phyloP scores from a whole-genome alignment of 1,140 invertebrate genomes.

The Aricia agestis region DNA sequence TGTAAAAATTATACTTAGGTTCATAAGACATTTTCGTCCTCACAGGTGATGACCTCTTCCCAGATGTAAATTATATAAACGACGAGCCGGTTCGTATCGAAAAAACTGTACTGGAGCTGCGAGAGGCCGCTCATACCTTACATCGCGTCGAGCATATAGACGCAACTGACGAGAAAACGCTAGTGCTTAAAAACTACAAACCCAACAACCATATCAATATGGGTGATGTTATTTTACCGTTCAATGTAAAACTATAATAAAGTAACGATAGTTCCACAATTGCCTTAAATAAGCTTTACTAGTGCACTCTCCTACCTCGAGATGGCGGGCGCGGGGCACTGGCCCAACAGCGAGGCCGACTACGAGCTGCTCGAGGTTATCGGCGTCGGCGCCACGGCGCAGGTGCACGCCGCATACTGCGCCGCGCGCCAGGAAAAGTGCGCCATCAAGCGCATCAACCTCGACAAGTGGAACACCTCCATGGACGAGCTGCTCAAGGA shows the following conservation, averaged over 20 bases:
- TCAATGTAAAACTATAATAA: slow-evolving; percentile 33
- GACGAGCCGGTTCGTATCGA: slow-evolving; percentile 32
- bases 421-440: slow-evolving; percentile 96
- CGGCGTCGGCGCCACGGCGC: slow-evolving; percentile 94
- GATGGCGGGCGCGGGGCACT: slow-evolving; percentile 74
- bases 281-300: slow-evolving; percentile 51
- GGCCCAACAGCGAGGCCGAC: slow-evolving; percentile 96
- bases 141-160: slow-evolving; percentile 45
- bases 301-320: slow-evolving; percentile 25
- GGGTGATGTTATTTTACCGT: slow-evolving; percentile 41
- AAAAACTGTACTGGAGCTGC: slow-evolving; percentile 47
- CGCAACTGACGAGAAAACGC: slow-evolving; percentile 19
- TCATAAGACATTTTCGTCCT: slow-evolving; percentile 22
- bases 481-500: slow-evolving; percentile 99
- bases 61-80: slow-evolving; percentile 53
- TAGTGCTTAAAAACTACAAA: slow-evolving; percentile 50
- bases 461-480: slow-evolving; percentile 99
- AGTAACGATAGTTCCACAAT: slow-evolving; percentile 28
- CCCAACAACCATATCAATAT: slow-evolving; percentile 59
- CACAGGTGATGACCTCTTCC: slow-evolving; percentile 64
- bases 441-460: slow-evolving; percentile 99
- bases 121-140: slow-evolving; percentile 36
- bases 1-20: too few relatives aligned
- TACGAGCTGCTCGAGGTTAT: slow-evolving; percentile 97
- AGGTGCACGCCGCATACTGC: slow-evolving; percentile 96